phyloP scores from a whole-genome alignment of 2,797 vertebrate species.

The Chloroceryle inda region DNA sequence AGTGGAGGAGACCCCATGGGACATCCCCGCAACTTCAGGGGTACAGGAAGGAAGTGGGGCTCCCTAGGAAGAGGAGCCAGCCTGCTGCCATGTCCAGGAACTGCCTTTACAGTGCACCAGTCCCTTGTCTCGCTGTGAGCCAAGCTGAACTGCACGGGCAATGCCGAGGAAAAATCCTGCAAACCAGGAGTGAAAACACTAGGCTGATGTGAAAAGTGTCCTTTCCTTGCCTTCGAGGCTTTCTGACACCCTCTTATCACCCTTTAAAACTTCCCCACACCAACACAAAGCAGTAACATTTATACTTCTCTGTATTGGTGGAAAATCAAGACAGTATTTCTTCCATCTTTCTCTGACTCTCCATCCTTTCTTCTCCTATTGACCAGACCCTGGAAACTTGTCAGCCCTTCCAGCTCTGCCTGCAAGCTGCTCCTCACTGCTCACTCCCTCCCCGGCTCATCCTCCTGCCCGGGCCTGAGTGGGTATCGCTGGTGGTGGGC shows the following conservation, averaged over 20 bases:
- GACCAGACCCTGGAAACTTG: not conserved
- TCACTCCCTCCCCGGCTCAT: not conserved
- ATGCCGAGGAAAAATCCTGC: not conserved
- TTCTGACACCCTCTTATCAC: slow-evolving; percentile 52
- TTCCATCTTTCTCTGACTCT: not conserved
- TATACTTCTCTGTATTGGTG: not conserved
- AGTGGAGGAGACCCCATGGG: not conserved
- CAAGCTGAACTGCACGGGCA: rapidly evolving
- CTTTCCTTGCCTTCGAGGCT: not conserved
- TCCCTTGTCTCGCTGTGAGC: not conserved
- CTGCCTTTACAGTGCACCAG: not conserved
- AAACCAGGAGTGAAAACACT: not conserved
- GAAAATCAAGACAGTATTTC: not conserved
- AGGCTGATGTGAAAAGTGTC: not conserved
- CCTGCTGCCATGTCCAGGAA: not conserved
- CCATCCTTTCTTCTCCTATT: not conserved
- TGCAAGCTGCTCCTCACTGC: not conserved
- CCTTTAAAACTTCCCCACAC: slow-evolving; percentile 30
- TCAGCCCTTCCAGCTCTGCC: not conserved
- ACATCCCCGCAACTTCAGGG: not conserved
- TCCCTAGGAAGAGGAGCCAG: not conserved
- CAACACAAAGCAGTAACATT: not conserved
- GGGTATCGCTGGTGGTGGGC: rapidly evolving
- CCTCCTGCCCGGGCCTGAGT: rapidly evolving
- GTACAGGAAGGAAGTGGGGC: not conserved